Base-by-base conservation (phyloP, 1,140 invertebrate species). In the Brachionus plicatilis region DNA sequence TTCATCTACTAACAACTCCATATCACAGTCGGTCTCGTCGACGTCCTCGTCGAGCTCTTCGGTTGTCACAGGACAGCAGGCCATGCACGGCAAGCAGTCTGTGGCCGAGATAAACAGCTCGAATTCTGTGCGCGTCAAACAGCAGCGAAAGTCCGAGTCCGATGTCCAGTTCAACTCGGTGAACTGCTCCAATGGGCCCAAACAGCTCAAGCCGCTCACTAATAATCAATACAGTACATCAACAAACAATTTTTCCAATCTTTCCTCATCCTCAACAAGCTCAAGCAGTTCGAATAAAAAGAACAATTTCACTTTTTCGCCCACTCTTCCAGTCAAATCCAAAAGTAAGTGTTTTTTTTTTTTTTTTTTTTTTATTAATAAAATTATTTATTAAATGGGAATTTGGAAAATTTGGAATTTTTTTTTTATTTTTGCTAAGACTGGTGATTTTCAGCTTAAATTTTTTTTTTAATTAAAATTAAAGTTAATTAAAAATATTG, bases 131-230 rank as follows among this genome's bases (percentile, higher is more conserved):
- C 41, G 72, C 20, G 72, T 50, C 45, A 76, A 76, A 76, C 72
- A 76, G n/a, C 72, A 76, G 33, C 41, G 72, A 24, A 76, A 76
- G 20, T 76, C 72, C 45, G 72, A 76, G 20, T 76, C 72, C 8
- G 72, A 76, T 50, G 72, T 76, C 20, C 72, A 76, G 24, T 50
- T 76, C 9, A 76, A 76, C 43, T 50, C 72, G 27, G 45, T 76
- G n/a, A 76, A 76, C 47, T 53, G 1, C 45, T 47, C 17, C 47
- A 37, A 43, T 20, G n/a, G 33, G 1, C 27, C 5, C 0, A 43
- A 43, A 43, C 17, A 43, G 41, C 33, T 75, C 37, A 75, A 43
- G 12, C 70, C 33, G 1, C 8, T 43, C 6, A 6, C 17, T 3
- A 12, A 76, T 29, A 29, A 50, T 47, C 41, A 76, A 43, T 11